A percentile compares a stretch with the other conserved stretches of the same genome.
Conservation (phyloP, 2,113 vertebrate species). For the Maccullochella peelii region DNA sequence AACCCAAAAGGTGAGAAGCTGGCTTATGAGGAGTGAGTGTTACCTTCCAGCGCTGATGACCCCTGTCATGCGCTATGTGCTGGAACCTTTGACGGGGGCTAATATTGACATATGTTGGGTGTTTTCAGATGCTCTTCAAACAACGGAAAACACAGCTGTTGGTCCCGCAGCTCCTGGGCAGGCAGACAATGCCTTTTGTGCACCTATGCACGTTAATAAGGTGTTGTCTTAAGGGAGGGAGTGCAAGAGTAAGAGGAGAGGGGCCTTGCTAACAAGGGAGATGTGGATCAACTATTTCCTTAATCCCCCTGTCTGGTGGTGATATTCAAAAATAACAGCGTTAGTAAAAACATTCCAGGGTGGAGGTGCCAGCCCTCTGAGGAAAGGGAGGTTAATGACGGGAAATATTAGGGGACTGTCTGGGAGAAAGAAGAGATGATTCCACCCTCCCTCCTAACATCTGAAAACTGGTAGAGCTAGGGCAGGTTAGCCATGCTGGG, state of each 20-base stretch:
- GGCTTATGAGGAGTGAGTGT: constrained; percentile 56
- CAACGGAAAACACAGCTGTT: constrained; percentile 64
- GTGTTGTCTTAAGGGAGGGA: constrained; percentile 64
- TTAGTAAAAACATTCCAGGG: constrained; percentile 80
- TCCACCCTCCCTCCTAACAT: constrained; percentile 81
- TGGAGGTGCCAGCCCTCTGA: constrained; percentile 81
- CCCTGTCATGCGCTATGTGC: constrained; percentile 69
- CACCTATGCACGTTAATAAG: constrained; percentile 71
- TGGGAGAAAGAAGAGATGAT: constrained; percentile 75
- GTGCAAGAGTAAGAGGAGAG: constrained; percentile 22
- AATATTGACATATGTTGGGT: constrained; percentile 70
- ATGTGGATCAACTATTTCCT: constrained; percentile 57
- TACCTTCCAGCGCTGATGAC: constrained; percentile 70
- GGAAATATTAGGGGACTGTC: constrained; percentile 85
- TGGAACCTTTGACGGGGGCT: constrained; percentile 59
- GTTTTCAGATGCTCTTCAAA: constrained; percentile 74
- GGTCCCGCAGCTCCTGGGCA: constrained; percentile 57
- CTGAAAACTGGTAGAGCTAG: constrained; percentile 86
- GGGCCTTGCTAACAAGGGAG: constrained; percentile 49
- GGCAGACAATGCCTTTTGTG: constrained; percentile 63
- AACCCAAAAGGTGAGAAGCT: constrained; percentile 57
- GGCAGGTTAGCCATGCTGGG: constrained; percentile 89
- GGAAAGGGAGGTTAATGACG: constrained; percentile 85
- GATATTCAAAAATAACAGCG: constrained; percentile 81
- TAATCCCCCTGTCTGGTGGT: constrained; percentile 74